These are phyloP conservation scores for Rhabdophis nuchalis DNA, from an alignment of 2,797 vertebrate genomes.

Conservation along the genomic window DNA sequence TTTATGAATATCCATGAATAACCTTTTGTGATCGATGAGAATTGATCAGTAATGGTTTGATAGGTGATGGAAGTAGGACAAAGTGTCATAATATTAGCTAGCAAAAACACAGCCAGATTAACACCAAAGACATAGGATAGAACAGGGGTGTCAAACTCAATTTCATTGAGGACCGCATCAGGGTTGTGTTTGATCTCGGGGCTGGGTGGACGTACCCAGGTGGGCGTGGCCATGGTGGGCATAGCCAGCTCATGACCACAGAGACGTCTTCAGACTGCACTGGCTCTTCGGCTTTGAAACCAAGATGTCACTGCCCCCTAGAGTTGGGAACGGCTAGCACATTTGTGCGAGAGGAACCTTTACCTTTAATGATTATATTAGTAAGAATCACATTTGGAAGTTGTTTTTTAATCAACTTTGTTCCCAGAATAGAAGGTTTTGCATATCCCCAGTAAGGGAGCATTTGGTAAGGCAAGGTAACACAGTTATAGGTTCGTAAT, in stretches of 20 bases:
- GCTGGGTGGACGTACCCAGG: too few species aligned
- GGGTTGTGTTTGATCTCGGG: too few species aligned
- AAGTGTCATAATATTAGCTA: background rate
- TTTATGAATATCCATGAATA: background rate
- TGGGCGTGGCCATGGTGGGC: too few species aligned
- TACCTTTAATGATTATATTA: background rate
- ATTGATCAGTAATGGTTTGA: slow-evolving; percentile 3
- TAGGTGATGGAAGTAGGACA: slow-evolving; percentile 19
- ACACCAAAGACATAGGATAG: background rate
- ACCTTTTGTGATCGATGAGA: background rate
- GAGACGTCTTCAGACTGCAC: too few species aligned
- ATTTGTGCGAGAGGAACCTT: too few species aligned
- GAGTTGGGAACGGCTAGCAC: too few species aligned
- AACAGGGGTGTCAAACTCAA: too few species aligned
- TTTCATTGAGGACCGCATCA: too few species aligned
- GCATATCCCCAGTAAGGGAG: background rate
- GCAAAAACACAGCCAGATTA: background rate
- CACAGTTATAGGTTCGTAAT: background rate
- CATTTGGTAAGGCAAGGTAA: background rate
- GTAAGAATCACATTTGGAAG: background rate
- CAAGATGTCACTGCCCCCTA: too few species aligned
- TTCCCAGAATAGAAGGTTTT: background rate
- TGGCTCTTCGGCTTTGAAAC: too few species aligned
- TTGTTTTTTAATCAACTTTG: background rate
- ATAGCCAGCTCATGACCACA: too few species aligned